A percentile compares a stretch with the other conserved stretches of the same genome.
Conservation (phyloP, 1,140 invertebrate species). For the Musca domestica region DNA sequence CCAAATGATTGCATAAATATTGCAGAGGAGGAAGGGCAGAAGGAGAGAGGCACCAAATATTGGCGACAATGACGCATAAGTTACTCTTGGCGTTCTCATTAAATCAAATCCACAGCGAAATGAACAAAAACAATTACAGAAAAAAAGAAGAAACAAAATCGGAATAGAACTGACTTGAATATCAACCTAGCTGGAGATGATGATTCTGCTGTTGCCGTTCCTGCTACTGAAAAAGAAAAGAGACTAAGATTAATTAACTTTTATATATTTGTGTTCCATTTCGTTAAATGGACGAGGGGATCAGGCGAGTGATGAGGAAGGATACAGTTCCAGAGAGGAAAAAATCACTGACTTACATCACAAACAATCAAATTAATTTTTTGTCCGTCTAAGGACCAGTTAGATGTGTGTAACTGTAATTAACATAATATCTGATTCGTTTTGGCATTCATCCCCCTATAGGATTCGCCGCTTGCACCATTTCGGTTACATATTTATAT, state of each 20-base stretch:
- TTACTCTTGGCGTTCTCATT: neutral
- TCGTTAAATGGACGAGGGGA: neutral
- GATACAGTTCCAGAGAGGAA: too few relatives aligned
- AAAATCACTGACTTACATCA: constrained; percentile 26
- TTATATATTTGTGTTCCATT: neutral
- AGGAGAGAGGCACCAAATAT: too few relatives aligned
- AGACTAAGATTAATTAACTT: neutral
- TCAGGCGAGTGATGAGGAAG: neutral
- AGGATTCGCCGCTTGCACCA: neutral
- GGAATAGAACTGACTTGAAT: neutral
- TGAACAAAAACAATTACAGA: constrained; percentile 21
- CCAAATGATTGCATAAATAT: constrained; percentile 15
- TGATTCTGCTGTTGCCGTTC: too few relatives aligned
- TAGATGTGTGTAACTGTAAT: neutral
- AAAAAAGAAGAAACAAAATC: neutral
- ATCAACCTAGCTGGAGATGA: neutral
- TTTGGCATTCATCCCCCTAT: neutral
- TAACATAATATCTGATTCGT: constrained; percentile 3
- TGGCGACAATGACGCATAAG: too few relatives aligned
- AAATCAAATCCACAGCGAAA: constrained; percentile 15
- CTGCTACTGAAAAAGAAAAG: too few relatives aligned
- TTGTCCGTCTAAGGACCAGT: constrained; percentile 10
- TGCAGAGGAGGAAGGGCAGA: neutral
- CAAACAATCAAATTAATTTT: constrained; percentile 27
- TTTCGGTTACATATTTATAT: constrained; percentile 11